phyloP scores from a whole-genome alignment of 2,888 invertebrate species.

The Scelioninae gen. 2 region DNA sequence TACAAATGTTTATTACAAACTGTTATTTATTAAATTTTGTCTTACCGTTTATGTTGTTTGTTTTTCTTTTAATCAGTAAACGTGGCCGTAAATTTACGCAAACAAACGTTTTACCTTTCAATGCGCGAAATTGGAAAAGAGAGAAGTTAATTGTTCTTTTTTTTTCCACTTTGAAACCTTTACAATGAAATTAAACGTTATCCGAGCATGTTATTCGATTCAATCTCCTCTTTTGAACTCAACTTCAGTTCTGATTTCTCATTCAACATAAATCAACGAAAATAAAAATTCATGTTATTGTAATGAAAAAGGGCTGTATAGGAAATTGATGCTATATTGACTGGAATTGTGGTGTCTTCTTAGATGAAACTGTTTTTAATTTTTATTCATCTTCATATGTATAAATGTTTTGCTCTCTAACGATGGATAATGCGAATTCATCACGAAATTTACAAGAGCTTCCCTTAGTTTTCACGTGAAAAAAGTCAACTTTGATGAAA shows the following conservation, averaged over 20 bases:
- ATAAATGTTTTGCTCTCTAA: no score
- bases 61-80: background rate
- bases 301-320: constrained; percentile 2
- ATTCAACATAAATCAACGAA: constrained; percentile 28
- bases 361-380: constrained; percentile 7
- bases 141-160: background rate
- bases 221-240: constrained; percentile 18
- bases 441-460: constrained; percentile 23
- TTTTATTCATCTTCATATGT: no score
- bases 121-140: constrained; percentile 1
- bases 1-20: constrained; percentile 29
- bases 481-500: constrained; percentile 37
- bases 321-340: constrained; percentile 24
- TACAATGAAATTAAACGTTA: constrained; percentile 25
- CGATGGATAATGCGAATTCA: constrained; percentile 22
- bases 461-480: constrained; percentile 7
- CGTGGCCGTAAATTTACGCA: background rate
- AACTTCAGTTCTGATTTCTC: constrained; percentile 7
- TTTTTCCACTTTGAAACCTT: constrained; percentile 5
- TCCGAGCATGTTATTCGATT: constrained; percentile 9
- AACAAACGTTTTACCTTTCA: background rate
- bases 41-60: background rate
- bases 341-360: constrained; percentile 15
- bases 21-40: constrained; percentile 20
- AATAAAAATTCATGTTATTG: constrained; percentile 24